Conservation (phyloP, 2,888 invertebrate genomes). For the Pachydiplax longipennis region DNA sequence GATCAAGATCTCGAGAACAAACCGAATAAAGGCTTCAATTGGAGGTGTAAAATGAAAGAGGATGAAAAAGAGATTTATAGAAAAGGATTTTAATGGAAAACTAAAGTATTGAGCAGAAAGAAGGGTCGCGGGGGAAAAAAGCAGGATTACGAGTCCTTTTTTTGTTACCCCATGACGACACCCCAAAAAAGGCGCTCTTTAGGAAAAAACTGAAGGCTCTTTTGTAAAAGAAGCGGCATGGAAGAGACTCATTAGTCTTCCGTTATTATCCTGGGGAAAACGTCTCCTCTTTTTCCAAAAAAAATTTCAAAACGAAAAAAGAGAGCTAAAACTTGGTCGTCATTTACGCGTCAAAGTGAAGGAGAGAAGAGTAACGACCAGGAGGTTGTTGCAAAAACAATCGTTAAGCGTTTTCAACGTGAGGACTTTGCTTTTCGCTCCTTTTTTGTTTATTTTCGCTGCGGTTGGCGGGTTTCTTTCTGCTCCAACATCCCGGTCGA, state of each 20-base stretch:
- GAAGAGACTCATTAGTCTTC: constrained; percentile 31
- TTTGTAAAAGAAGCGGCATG: not conserved
- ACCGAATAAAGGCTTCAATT: no score
- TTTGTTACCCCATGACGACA: not conserved
- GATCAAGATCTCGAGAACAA: no score
- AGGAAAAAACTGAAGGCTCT: not conserved
- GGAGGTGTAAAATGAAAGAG: not conserved
- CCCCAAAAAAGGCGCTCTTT: not conserved
- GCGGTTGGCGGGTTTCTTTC: not conserved
- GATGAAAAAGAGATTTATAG: not conserved
- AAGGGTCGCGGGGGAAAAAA: not conserved
- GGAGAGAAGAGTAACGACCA: constrained; percentile 4
- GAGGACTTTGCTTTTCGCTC: not conserved
- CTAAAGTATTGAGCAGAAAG: not conserved
- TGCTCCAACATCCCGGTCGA: not conserved
- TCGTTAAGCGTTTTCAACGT: constrained; percentile 13
- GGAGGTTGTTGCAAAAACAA: constrained; percentile 6
- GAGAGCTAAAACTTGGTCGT: not conserved
- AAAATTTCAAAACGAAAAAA: not conserved
- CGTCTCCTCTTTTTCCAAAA: not conserved
- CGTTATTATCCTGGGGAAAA: constrained; percentile 9
- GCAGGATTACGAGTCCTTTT: not conserved
- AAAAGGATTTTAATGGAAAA: no score
- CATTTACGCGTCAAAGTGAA: constrained; percentile 31
- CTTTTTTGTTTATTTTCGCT: not conserved